Conservation (phyloP, 2,797 vertebrate species). For the Pterois miles region DNA sequence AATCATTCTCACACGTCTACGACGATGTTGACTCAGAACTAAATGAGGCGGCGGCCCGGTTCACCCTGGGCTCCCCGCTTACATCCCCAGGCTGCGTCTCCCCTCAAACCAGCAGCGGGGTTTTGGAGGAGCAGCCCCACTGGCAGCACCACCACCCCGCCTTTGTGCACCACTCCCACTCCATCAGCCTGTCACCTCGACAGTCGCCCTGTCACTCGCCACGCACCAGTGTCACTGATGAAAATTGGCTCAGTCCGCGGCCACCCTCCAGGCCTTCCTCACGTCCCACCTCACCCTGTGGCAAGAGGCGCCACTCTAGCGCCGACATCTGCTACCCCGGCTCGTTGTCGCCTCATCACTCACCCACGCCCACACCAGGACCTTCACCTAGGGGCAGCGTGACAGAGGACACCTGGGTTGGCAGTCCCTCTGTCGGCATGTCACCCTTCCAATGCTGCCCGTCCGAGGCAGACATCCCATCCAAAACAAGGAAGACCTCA, state of each 20-base stretch:
- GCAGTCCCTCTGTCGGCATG: constrained; percentile 86
- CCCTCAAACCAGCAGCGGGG: constrained; percentile 86
- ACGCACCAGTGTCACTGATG: constrained; percentile 96
- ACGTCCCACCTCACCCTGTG: constrained; percentile 95
- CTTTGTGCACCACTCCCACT: constrained; percentile 76
- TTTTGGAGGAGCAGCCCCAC: constrained; percentile 87
- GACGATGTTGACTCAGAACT: constrained; percentile 98
- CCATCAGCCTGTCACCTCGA: constrained; percentile 91
- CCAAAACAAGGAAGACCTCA: constrained; percentile 97
- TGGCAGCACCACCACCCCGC: constrained; percentile 87
- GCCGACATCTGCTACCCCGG: constrained; percentile 94
- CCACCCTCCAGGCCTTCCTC: constrained; percentile 95
- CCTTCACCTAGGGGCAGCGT: constrained; percentile 95
- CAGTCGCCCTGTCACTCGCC: constrained; percentile 98
- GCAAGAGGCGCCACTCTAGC: constrained; percentile 97
- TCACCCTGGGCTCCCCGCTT: constrained; percentile 94
- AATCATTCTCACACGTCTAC: constrained; percentile 97
- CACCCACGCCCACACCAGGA: constrained; percentile 93
- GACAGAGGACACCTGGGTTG: constrained; percentile 96
- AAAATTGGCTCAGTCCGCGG: constrained; percentile 97
- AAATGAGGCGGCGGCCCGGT: constrained; percentile 95
- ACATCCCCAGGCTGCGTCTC: constrained; percentile 92
- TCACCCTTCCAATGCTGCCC: constrained; percentile 93
- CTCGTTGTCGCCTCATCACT: constrained; percentile 94
- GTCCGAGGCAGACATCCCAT: constrained; percentile 94